Evolutionary conservation across 2,113 vertebrate species (phyloP), one percentile per base, ranked within the genome.

Genomic region (Cranoglanis bouderius): DNA sequence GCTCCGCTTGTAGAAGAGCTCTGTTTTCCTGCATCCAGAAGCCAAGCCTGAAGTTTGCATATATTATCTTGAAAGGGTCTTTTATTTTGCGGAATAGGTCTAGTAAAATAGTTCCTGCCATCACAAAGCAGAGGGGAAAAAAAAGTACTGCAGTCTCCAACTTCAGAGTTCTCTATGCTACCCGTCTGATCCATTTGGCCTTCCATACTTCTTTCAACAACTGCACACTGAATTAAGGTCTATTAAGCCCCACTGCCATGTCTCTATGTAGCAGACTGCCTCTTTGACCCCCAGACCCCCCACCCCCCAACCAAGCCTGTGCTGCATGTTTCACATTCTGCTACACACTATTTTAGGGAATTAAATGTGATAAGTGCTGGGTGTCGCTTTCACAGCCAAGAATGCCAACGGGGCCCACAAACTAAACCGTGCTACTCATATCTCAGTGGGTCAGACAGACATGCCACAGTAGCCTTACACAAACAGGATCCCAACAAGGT

Each of bases 301-400:
- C 43, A 7, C 43, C 43, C 53, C 53, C 26, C 57, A 85, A 87
- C 49, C 80, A 51, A 87, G 85, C 53, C 53, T 46, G 65, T 63
- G 18, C 61, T 61, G 24, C 85, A 72, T 67, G 91, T 70, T 77
- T 92, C 26, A 91, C 91, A 93, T 94, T 93, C 92, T 93, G 90
- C 89, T 46, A 55, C 57, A 35, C 90, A 92, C 93, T 95, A 95
- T 95, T 94, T 91, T 91, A 90, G 93, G 90, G 87, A 92, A 91
- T 92, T 92, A 94, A 93, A 95, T 88, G 92, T 92, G 94, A 95
- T 94, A 90, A 87, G 65, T 87, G 74, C 87, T 26, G 26, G 53
- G 87, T 89, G 90, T 85, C 82, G 65, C 63, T 85, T 92, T 88
- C 77, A 74, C 57, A 80, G 65, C 67, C 81, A 85, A 82, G 53